Conservation (phyloP, 2,888 invertebrate species). For the Drosophila subsilvestris region DNA sequence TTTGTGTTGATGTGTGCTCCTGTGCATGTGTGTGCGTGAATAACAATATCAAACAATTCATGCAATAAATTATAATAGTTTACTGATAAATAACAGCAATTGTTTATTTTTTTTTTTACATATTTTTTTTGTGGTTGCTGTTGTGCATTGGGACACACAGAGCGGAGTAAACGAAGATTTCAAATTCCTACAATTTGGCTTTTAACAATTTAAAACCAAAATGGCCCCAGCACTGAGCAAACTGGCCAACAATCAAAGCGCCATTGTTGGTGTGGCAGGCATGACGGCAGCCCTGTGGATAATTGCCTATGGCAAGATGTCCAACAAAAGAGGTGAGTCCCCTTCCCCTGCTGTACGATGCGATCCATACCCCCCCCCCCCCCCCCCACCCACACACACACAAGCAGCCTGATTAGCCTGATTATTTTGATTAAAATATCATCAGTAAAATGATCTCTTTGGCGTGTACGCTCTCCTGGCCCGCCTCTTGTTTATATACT, state of each 20-base stretch:
- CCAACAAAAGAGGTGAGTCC: conserved; percentile 85
- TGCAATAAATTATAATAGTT: conserved; percentile 21
- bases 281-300: conserved; percentile 87
- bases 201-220: conserved; percentile 39
- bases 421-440: too few species aligned
- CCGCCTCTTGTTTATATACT: not conserved
- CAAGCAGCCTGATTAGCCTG: too few species aligned
- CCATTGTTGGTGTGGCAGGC: conserved; percentile 87
- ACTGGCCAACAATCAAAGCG: conserved; percentile 87
- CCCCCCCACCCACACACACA: too few species aligned
- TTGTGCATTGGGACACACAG: conserved; percentile 13
- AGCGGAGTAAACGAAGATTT: conserved; percentile 21
- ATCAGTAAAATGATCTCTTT: not conserved
- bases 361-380: too few species aligned
- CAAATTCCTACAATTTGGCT: conserved; percentile 22
- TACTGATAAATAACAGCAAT: not conserved
- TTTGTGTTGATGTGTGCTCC: conserved; percentile 9
- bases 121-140: conserved; percentile 25
- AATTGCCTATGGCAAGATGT: conserved; percentile 85
- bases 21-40: conserved; percentile 11
- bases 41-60: conserved; percentile 4
- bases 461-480: not conserved
- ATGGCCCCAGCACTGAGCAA: conserved; percentile 93
- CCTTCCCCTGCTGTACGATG: not conserved
- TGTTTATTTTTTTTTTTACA: conserved; percentile 6